phyloP scores from a whole-genome alignment of 2,888 invertebrate genomes.

The Stenichneumon culpator region DNA sequence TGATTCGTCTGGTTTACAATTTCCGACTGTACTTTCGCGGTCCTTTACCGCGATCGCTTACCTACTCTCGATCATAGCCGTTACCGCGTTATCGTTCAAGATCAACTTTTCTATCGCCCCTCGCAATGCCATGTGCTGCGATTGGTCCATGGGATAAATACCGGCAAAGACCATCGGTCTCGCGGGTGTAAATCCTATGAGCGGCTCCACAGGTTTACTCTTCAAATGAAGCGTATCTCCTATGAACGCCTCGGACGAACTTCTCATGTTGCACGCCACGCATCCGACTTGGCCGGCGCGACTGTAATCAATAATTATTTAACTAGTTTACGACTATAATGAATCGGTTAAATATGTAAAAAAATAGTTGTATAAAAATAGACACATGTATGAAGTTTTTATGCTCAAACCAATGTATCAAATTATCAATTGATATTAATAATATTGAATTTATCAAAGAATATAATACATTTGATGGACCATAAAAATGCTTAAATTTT shows the following conservation, averaged over 20 bases:
- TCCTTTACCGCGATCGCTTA: constrained; percentile 79
- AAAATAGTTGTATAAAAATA: not conserved
- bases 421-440: not conserved
- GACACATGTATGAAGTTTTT: too few species aligned
- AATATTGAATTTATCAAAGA: not conserved
- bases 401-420: too few species aligned
- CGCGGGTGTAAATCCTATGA: constrained; percentile 89
- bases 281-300: constrained; percentile 97
- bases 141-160: constrained; percentile 96
- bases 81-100: constrained; percentile 97
- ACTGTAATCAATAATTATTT: constrained; percentile 81
- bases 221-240: constrained; percentile 91
- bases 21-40: not conserved
- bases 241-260: constrained; percentile 90
- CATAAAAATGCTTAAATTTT: too few species aligned
- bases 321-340: constrained; percentile 75
- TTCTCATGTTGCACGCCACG: constrained; percentile 92
- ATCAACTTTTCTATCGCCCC: constrained; percentile 95
- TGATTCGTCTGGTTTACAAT: not conserved
- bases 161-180: constrained; percentile 96
- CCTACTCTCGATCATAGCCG: constrained; percentile 93
- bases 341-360: constrained; percentile 75
- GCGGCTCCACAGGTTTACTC: constrained; percentile 86
- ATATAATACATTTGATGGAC: too few species aligned
- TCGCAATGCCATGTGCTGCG: constrained; percentile 91